These are phyloP conservation scores for Intellagama lesueurii DNA, from an alignment of 2,797 vertebrate genomes.

Conservation along the genomic window DNA sequence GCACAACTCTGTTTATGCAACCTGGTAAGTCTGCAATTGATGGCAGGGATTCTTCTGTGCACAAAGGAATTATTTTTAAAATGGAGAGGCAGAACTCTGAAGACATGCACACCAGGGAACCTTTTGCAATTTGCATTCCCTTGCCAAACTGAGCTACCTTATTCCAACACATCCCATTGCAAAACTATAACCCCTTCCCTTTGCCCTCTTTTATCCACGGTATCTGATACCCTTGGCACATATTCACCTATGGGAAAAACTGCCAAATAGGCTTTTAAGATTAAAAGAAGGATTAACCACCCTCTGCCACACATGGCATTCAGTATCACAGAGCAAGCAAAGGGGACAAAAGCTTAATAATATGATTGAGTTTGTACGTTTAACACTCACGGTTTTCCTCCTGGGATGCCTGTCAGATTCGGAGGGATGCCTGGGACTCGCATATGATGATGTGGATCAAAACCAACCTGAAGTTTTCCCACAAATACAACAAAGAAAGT, in stretches of 20 bases:
- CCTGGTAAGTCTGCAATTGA: constrained; percentile 58
- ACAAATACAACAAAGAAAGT: constrained; percentile 64
- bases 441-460: constrained; percentile 99
- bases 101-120: constrained; percentile 49
- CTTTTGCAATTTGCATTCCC: constrained; percentile 53
- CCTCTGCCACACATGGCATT: constrained; percentile 48
- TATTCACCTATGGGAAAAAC: constrained; percentile 41
- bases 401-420: constrained; percentile 95
- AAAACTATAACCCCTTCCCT: constrained; percentile 42
- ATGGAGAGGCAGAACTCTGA: constrained; percentile 38
- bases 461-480: constrained; percentile 86
- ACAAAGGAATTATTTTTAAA: constrained; percentile 61
- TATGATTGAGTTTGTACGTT: constrained; percentile 53
- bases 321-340: constrained; percentile 44
- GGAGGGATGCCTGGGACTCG: constrained; percentile 95
- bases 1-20: constrained; percentile 50
- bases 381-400: constrained; percentile 96
- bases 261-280: constrained; percentile 49
- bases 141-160: constrained; percentile 33
- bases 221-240: background rate
- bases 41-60: constrained; percentile 52
- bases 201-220: constrained; percentile 42
- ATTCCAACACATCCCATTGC: constrained; percentile 41
- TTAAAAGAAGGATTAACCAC: constrained; percentile 41
- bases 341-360: constrained; percentile 43